Percentiles rank a stretch among this genome's conserved stretches.
Evolutionary conservation across 2,888 invertebrate genomes (phyloP).

Genomic region (Dynastes tityus): DNA sequence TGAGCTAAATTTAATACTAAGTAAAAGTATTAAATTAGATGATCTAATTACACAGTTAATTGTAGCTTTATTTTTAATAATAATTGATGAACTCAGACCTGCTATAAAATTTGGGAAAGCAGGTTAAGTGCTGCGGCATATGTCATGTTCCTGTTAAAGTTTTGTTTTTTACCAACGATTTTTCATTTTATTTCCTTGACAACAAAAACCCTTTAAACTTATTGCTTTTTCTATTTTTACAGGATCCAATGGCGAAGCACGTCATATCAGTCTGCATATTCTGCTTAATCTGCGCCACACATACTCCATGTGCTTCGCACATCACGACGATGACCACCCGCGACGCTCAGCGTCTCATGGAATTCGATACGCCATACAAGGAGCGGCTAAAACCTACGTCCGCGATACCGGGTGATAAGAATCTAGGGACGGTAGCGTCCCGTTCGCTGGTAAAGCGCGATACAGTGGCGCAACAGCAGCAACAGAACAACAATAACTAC

Average conservation of each 20-base stretch:
- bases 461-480: neutral
- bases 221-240: constrained; percentile 46
- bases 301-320: constrained; percentile 83
- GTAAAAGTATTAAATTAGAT: no score
- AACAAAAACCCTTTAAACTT: no score
- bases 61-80: no score
- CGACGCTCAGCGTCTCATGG: constrained; percentile 13
- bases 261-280: constrained; percentile 88
- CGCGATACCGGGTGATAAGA: constrained; percentile 46
- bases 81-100: no score
- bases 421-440: neutral
- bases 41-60: no score
- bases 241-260: constrained; percentile 73
- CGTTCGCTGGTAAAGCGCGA: constrained; percentile 49
- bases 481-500: neutral
- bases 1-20: no score
- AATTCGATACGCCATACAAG: constrained; percentile 55
- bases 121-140: no score
- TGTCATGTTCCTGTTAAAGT: no score
- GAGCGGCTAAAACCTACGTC: constrained; percentile 51
- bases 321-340: constrained; percentile 64
- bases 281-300: constrained; percentile 85
- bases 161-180: no score
- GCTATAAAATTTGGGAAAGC: no score
- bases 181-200: no score